A percentile compares a stretch with the other conserved stretches of the same genome.
Evolutionary conservation across 1,140 invertebrate species (phyloP).

Genomic region (Mercenaria mercenaria): DNA sequence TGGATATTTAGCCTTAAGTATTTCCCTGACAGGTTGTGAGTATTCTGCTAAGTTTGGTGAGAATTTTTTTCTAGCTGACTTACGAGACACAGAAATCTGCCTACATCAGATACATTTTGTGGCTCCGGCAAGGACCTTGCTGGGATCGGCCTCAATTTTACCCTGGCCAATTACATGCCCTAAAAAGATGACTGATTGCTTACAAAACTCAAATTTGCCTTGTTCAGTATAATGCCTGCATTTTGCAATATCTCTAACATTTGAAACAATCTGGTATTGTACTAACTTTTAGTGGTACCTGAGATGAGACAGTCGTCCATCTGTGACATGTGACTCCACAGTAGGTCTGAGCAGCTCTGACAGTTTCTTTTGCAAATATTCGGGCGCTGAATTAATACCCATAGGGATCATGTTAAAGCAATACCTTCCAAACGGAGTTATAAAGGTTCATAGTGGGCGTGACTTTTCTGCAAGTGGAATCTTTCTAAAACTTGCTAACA

Average conservation of each 20-base stretch:
- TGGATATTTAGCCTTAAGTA: no score
- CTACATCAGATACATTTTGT: background rate
- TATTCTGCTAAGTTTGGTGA: no score
- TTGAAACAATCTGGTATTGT: no score
- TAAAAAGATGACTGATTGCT: background rate
- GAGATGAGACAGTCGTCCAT: constrained; percentile 67
- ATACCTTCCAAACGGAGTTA: no score
- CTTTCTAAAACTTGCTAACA: constrained; percentile 84
- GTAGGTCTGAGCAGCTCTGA: constrained; percentile 34
- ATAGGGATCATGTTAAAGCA: constrained; percentile 64
- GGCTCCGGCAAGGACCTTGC: background rate
- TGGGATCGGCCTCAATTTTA: no score
- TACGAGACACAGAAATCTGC: no score
- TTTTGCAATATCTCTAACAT: background rate
- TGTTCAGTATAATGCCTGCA: background rate
- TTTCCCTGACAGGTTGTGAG: no score
- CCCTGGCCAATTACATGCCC: background rate
- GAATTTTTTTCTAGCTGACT: background rate
- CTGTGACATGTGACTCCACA: constrained; percentile 48
- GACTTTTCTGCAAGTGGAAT: constrained; percentile 43
- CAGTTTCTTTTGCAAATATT: no score
- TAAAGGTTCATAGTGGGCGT: no score
- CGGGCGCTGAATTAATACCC: no score
- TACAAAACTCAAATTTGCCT: background rate
- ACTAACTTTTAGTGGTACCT: no score